These are phyloP conservation scores for Drosophila melanica DNA, from an alignment of 1,140 invertebrate genomes.

Conservation along the genomic window DNA sequence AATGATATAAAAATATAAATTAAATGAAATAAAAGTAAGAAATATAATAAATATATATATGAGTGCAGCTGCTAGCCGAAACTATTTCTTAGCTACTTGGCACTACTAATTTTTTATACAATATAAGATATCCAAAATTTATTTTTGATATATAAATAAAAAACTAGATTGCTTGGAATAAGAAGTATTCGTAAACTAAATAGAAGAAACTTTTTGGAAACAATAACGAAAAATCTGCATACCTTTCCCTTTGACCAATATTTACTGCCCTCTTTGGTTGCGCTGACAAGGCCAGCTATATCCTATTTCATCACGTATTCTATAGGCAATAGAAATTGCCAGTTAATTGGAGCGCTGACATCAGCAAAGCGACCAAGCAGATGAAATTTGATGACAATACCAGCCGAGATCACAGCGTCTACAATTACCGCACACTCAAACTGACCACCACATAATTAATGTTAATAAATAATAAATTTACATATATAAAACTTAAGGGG, in stretches of 20 bases:
- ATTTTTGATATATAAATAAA: too few relatives aligned
- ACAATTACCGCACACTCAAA: constrained; percentile 60
- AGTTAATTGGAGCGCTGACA: constrained; percentile 74
- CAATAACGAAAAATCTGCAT: not conserved
- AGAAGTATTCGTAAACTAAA: too few relatives aligned
- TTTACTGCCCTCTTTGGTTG: too few relatives aligned
- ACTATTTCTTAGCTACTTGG: too few relatives aligned
- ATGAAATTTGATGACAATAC: constrained; percentile 67
- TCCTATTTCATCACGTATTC: constrained; percentile 16
- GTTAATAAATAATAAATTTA: constrained; percentile 82
- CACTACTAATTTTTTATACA: too few relatives aligned
- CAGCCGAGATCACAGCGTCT: constrained; percentile 40
- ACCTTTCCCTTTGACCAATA: constrained; percentile 3
- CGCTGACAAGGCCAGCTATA: not conserved
- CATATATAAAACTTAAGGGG: constrained; percentile 54
- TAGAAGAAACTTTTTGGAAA: not conserved
- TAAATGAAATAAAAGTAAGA: too few relatives aligned
- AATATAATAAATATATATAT: too few relatives aligned
- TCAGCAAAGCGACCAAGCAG: constrained; percentile 50
- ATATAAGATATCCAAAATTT: too few relatives aligned
- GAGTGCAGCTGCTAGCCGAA: too few relatives aligned
- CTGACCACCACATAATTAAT: constrained; percentile 78
- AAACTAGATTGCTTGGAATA: too few relatives aligned
- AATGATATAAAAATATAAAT: too few relatives aligned
- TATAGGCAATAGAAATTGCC: constrained; percentile 49